Conservation (phyloP, 2,797 vertebrate genomes). For the Margarornis squamiger region DNA sequence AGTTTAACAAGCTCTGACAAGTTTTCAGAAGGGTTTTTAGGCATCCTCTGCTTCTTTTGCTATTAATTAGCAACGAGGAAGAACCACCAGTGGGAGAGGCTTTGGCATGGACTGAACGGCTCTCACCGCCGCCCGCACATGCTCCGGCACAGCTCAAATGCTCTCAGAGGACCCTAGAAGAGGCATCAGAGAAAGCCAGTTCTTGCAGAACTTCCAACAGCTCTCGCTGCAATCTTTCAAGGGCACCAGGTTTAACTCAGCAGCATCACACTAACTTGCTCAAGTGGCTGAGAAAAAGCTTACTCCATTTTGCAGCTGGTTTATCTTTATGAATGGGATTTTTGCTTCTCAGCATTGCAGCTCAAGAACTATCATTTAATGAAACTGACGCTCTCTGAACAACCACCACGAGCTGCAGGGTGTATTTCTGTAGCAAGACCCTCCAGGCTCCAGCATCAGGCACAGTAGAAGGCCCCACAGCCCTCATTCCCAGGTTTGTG, state of each 20-base stretch:
- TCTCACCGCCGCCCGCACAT: rapidly evolving
- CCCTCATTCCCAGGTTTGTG: neutral
- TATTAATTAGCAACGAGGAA: neutral
- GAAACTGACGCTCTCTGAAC: neutral
- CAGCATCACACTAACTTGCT: neutral
- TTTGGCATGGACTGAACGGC: neutral
- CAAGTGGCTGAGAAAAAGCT: neutral
- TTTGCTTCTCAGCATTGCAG: neutral
- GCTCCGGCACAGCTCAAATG: neutral
- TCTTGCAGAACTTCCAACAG: neutral
- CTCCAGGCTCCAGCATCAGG: rapidly evolving
- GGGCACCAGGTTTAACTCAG: neutral
- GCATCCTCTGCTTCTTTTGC: neutral
- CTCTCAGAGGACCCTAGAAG: neutral
- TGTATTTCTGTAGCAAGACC: neutral
- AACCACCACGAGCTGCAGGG: neutral
- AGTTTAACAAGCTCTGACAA: neutral
- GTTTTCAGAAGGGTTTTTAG: neutral
- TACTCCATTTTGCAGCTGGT: neutral
- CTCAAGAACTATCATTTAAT: neutral
- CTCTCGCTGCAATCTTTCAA: neutral
- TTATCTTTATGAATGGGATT: neutral
- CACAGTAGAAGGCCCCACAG: rapidly evolving
- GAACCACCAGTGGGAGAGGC: neutral
- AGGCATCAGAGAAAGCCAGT: slow-evolving; percentile 8